phyloP scores from a whole-genome alignment of 2,113 vertebrate genomes.

The Lonchura striata region DNA sequence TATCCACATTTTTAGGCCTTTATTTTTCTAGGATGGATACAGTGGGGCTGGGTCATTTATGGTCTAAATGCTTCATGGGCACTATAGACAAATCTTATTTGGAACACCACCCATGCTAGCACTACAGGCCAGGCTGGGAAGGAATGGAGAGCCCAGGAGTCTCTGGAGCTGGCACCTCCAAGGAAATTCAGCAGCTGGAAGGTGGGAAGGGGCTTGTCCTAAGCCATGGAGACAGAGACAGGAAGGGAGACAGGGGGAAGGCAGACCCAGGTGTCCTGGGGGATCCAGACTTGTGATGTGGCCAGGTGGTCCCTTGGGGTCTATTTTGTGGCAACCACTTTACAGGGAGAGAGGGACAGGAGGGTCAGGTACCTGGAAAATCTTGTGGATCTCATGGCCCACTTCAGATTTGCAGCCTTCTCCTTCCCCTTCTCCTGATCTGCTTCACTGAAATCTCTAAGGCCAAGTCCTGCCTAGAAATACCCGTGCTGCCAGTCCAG shows the following conservation, averaged over 20 bases:
- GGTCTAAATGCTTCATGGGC: background rate
- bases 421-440: background rate
- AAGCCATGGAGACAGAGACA: background rate
- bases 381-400: background rate
- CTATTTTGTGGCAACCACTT: background rate
- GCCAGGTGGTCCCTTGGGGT: background rate
- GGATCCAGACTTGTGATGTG: background rate
- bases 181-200: background rate
- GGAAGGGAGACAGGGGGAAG: background rate
- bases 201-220: background rate
- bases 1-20: background rate
- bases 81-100: background rate
- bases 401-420: background rate
- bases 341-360: background rate
- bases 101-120: background rate
- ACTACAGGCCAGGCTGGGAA: background rate
- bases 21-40: background rate
- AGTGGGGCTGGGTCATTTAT: background rate
- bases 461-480: background rate
- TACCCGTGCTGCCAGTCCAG: accelerated
- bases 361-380: background rate
- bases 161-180: background rate
- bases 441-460: background rate
- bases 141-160: background rate
- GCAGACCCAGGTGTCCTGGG: background rate